Percentiles rank a stretch among this genome's conserved stretches.
These are phyloP conservation scores for Dicrostonyx torquatus DNA, from an alignment of 2,797 vertebrate genomes.

Conservation along the genomic window DNA sequence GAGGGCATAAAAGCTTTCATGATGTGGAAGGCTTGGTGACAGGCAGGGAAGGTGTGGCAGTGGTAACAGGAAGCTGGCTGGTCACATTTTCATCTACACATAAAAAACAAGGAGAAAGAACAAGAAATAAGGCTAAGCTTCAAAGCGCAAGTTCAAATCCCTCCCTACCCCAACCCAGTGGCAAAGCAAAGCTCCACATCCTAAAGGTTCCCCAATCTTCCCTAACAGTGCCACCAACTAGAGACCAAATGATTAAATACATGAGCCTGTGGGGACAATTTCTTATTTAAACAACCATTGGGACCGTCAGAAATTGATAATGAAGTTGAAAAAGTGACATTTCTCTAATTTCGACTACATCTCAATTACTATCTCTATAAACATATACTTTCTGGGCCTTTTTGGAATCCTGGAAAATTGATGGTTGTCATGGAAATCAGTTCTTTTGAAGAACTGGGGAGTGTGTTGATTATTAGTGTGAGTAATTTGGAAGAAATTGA, in stretches of 20 bases:
- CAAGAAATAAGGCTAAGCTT: background rate
- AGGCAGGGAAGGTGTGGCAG: too few relatives aligned
- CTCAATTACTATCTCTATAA: background rate
- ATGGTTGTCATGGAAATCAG: background rate
- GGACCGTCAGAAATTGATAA: background rate
- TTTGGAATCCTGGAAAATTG: background rate
- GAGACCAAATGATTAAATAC: background rate
- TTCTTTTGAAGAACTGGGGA: background rate
- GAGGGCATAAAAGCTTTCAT: background rate
- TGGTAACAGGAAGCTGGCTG: background rate
- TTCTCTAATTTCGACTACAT: background rate
- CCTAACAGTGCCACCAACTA: background rate
- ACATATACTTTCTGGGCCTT: background rate
- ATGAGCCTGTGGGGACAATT: background rate
- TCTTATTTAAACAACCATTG: background rate
- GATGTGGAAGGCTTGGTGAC: background rate
- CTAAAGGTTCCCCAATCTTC: too few relatives aligned
- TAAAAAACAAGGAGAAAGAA: background rate
- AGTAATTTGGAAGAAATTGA: background rate
- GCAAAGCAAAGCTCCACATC: background rate
- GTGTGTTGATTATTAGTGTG: background rate
- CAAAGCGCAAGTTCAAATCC: background rate
- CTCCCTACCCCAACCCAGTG: background rate
- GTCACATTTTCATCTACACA: background rate
- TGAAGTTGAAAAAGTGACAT: background rate